Evolutionary conservation across 2,113 vertebrate genomes (phyloP), one percentile per base, ranked within the genome.

Genomic region (Illadopsis cleaveri): DNA sequence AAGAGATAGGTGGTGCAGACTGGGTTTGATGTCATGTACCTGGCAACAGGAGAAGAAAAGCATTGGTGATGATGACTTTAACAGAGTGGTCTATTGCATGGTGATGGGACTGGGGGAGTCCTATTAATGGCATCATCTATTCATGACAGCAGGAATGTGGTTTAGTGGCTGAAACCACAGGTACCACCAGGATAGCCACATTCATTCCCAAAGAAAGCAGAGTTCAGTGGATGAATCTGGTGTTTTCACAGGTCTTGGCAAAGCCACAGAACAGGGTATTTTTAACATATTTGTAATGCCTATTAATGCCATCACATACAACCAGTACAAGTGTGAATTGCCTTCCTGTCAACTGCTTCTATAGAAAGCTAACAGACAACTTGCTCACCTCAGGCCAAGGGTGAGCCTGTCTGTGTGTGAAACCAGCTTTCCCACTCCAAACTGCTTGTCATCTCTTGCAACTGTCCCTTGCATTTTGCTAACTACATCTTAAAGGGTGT

Each of bases 71-170:
- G 44, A 54, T 58, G 42, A 30, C 42, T 47, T 50, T 38, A 50
- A 79, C 47, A 82, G n/a, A 56, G 33, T 30, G 37, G 45, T 66
- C 11, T 40, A 9, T 30, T 82, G 82, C 57, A 76, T 2, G 12
- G 68, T 0, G 0, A 38, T 8, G 20, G 53, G 31, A 45, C 12
- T 1, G 3, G 20, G 25, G n/a, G 42, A 40, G 24, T 72, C n/a
- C 68, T 53, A 10, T 40, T 65, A 47, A 54, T 30, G 31, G 45
- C 38, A 85, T 47, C 2, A 51, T 40, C 31, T 56, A 56, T n/a
- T 60, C 57, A 57, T 38, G 45, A 81, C 28, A 70, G 12, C 18
- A 81, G 56, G 9, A 81, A 42, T 0, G 1, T 33, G 45, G 64
- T 31, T 64, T 24, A 76, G 22, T 38, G 60, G 60, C 51, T 82